Conservation (phyloP, 2,888 invertebrate species). For the Aphidius colemani region DNA sequence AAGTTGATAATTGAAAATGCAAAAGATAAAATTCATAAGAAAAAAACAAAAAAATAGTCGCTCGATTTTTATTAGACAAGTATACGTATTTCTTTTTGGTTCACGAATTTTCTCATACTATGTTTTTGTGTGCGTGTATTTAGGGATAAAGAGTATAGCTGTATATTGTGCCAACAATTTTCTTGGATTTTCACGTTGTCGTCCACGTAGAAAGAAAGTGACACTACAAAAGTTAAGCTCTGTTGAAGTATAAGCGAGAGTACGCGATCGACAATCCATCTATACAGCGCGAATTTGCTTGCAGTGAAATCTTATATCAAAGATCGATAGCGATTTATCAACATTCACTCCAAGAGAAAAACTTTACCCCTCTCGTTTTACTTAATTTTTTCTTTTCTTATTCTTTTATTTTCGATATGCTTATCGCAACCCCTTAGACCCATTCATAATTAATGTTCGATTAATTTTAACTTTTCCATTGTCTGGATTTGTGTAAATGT, state of each 20-base stretch:
- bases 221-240: slow-evolving; percentile 29
- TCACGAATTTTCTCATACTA: too few species aligned
- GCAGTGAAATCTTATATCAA: slow-evolving; percentile 37
- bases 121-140: too few species aligned
- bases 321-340: slow-evolving; percentile 38
- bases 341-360: slow-evolving; percentile 29
- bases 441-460: slow-evolving; percentile 26
- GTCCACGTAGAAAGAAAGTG: slow-evolving; percentile 27
- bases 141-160: background rate
- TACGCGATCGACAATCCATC: slow-evolving; percentile 21
- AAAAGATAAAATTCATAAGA: too few species aligned
- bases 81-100: too few species aligned
- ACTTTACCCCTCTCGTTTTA: background rate
- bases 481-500: background rate
- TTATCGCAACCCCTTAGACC: slow-evolving; percentile 13
- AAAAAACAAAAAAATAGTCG: too few species aligned
- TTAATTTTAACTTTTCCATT: slow-evolving; percentile 24
- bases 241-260: slow-evolving; percentile 27
- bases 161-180: slow-evolving; percentile 24
- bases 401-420: background rate
- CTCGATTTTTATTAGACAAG: too few species aligned
- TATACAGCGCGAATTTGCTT: slow-evolving; percentile 22
- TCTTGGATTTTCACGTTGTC: slow-evolving; percentile 24
- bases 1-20: too few species aligned
- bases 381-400: slow-evolving; percentile 6